Evolutionary conservation across 2,797 vertebrate species (phyloP), one percentile per base, ranked within the genome.

Genomic region (Eremophila alpestris): DNA sequence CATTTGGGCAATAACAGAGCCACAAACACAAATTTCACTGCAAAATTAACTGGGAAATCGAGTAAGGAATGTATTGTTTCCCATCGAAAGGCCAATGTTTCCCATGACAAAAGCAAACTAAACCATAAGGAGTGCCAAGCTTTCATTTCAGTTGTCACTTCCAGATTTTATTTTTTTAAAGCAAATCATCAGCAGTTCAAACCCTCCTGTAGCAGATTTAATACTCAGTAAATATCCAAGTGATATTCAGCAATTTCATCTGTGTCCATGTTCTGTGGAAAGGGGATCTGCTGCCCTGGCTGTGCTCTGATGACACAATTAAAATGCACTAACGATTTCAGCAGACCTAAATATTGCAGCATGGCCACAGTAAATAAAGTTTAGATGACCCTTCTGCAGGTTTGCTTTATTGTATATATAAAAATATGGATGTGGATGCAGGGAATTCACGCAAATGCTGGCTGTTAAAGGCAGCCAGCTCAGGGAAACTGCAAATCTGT

Each of bases 281-380:
- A 83, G 38, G 22, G 19, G 60, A 30, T 43, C 51, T 91, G 67
- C 52, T 75, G 88, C 69, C 64, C 67, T 60, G 89, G 18, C 48
- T 92, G 82, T 26, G 34, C 76, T 49, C 73, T 23, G 45, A 74
- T 30, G 59, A 52, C 38, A 41, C 75, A 55, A 67, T 91, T 80
- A 95, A 91, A 91, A 88, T 51, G 63, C n/a, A 38, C 27, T 36
- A n/a, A 83, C 0, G 0, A 93, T 87, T 86, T 83, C 54, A 89
- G 54, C 67, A 81, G 58, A 59, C 65, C 69, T 78, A 36, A 74
- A 86, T 68, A 81, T 48, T 58, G 52, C 65, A 71, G 80, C 75
- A 62, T 48, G 46, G 62, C 46, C 51, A 63, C 65, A 77, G 77
- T 85, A 95, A 96, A 95, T 86, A 95, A 93, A 86, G 64, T 52